Conservation (phyloP, 2,797 vertebrate species). For the Phataginus tetradactyla region DNA sequence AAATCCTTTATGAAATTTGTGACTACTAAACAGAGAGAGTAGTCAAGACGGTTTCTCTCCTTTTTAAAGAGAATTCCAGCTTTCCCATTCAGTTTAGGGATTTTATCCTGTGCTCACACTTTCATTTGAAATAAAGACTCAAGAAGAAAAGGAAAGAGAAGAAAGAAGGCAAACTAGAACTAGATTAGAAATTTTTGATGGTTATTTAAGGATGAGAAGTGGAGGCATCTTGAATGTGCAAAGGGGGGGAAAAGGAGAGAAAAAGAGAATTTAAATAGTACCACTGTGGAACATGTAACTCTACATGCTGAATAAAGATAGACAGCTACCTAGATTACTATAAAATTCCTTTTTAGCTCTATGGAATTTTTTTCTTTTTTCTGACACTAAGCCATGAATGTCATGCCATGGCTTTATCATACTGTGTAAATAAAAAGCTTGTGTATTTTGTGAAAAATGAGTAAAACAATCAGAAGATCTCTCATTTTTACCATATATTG, state of each 20-base stretch:
- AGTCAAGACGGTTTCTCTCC: no score
- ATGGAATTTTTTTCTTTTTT: background rate
- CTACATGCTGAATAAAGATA: background rate
- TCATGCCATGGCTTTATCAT: background rate
- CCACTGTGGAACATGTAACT: background rate
- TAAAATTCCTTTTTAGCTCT: background rate
- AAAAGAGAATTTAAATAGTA: background rate
- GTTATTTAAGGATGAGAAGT: background rate
- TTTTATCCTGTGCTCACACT: background rate
- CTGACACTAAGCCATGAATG: background rate
- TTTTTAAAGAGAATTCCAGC: conserved; percentile 1
- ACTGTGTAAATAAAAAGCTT: background rate
- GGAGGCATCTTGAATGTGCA: background rate
- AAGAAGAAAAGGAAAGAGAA: background rate
- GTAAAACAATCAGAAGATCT: background rate
- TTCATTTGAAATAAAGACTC: background rate
- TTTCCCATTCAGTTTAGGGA: background rate
- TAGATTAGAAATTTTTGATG: background rate
- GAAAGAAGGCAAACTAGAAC: background rate
- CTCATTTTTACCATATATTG: background rate
- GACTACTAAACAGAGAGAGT: background rate
- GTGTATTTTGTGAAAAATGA: background rate
- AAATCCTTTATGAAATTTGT: background rate
- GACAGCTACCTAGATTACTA: background rate
- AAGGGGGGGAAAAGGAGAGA: background rate